Evolutionary conservation across 2,113 vertebrate species (phyloP), one percentile per base, ranked within the genome.

Genomic region (Talpa occidentalis): DNA sequence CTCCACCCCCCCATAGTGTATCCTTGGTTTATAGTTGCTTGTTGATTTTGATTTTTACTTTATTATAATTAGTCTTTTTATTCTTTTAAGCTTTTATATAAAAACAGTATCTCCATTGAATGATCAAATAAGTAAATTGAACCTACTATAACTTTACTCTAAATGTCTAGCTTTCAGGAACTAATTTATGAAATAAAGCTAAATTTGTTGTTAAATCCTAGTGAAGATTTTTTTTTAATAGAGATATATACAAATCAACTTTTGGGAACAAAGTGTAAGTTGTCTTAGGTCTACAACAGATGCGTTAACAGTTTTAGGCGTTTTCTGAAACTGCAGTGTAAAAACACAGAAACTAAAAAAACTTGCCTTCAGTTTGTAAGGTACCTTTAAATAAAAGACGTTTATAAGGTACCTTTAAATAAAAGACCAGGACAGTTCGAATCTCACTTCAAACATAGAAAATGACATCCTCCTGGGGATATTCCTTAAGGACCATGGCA

Each of bases 131-230:
- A n/a, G 2, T 85, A 86, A 44, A 42, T 69, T 62, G 56, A 83
- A 56, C 16, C 37, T 40, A 15, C 6, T 67, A 28, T 0, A 77
- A 5, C 21, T 86, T 49, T 82, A n/a, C 19, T 72, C 12, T 87
- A 42, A 77, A 79, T 84, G 7, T 54, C 56, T 12, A 35, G 60
- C 15, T 92, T 93, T 52, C 54, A 87, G 95, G 76, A 96, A 10
- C 74, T 80, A 91, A 56, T 8, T 56, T 22, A 56, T 56, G 21
- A 56, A 56, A 56, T 56, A 56, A 54, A 54, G 17, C 16, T 54
- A 54, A 56, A 22, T 56, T 56, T 56, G 5, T 28, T 22, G 30
- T 85, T 76, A 88, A 85, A 95, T 78, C 10, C 56, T 49, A 79
- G 44, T 16, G n/a, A 73, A 84, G 62, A 56, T 32, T 67, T 95